Evolutionary conservation across 2,113 vertebrate genomes (phyloP), one percentile per base, ranked within the genome.

Genomic region (Pachypanchax playfairii): DNA sequence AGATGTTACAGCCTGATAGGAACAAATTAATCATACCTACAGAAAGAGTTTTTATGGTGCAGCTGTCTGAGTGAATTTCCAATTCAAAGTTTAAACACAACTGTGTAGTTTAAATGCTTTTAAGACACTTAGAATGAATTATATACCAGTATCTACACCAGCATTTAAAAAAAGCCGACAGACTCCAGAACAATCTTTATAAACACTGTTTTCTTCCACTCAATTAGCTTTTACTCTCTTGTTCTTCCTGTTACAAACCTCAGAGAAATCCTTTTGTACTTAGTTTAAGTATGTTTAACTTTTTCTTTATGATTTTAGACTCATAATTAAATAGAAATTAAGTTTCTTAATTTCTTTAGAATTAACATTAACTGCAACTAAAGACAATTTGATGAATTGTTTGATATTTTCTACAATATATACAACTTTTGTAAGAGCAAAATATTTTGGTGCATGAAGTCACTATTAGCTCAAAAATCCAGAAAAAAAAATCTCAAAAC

Each of bases 1-100:
- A 55, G 52, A 78, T 76, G 52, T 52, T 65, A 51, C 31, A 63
- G 47, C 33, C 73, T 65, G 60, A 72, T 46, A 70, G 41, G 57
- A 67, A 51, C 3, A 64, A 41, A 76, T 71, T 11, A 65, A 44
- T 52, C 39, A 44, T 46, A 58, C 25, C 68, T 59, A n/a, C 35
- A 57, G 57, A 4, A 10, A 26, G 43, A 36, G 13, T 64, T 74
- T n/a, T 56, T 22, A n/a, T 38, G 59, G 38, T 14, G 9, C n/a
- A 51, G 44, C 21, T 43, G 50, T 56, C 24, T 57, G 39, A 44
- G 33, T 3, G 17, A 59, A 55, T 36, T 62, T 53, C 26, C 2
- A 35, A 48, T 22, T 13, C 41, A 43, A 7, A 22, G 10, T 63
- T 44, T 63, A 39, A 64, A 50, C 29, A 59, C 43, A 33, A 49